Percentiles rank a stretch among this genome's conserved stretches.
phyloP scores from a whole-genome alignment of 2,113 vertebrate species.

The Archilochus colubris region DNA sequence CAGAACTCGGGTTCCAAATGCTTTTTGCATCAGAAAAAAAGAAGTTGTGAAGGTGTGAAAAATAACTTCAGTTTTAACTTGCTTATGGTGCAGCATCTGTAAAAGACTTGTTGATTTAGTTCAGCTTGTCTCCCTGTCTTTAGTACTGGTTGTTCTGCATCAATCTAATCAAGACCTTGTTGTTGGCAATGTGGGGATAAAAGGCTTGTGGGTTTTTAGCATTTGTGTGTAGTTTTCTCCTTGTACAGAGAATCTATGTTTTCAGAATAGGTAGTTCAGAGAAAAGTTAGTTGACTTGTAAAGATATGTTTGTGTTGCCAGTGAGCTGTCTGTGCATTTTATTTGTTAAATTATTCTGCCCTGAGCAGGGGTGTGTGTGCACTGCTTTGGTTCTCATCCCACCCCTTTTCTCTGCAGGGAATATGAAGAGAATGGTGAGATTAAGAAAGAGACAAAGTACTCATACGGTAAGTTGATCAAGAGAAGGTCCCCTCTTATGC shows the following conservation, averaged over 20 bases:
- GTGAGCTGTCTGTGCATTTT: background rate
- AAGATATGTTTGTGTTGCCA: background rate
- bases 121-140: background rate
- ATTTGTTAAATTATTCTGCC: background rate
- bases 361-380: background rate
- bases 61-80: background rate
- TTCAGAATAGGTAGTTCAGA: background rate
- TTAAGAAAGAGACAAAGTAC: constrained; percentile 91
- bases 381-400: constrained; percentile 1
- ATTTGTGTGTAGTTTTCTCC: background rate
- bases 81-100: background rate
- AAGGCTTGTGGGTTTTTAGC: background rate
- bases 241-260: background rate
- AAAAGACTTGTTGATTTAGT: background rate
- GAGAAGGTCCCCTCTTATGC: background rate
- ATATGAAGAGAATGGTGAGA: constrained; percentile 88
- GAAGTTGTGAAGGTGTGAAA: background rate
- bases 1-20: background rate
- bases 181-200: background rate
- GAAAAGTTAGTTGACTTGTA: background rate
- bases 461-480: constrained; percentile 87
- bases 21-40: background rate
- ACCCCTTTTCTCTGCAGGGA: constrained; percentile 77
- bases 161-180: background rate
- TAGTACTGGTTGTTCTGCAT: background rate